Conservation (phyloP, 2,888 invertebrate species). For the Autographa pulchrina region DNA sequence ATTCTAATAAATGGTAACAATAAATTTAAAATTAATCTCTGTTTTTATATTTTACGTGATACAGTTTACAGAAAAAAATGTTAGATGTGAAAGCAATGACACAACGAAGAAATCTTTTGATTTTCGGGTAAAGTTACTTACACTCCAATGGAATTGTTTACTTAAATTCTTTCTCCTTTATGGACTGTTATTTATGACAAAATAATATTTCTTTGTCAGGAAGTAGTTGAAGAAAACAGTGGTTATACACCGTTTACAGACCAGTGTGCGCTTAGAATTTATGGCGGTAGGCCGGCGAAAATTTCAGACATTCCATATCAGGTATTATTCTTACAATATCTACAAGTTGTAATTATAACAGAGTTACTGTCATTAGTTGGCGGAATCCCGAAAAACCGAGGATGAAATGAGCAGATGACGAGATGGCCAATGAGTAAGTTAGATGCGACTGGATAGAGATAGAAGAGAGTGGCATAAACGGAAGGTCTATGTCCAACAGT, state of each 20-base stretch:
- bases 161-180: no score
- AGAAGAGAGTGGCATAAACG: no score
- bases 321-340: not conserved
- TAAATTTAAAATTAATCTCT: not conserved
- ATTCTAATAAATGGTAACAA: constrained; percentile 15
- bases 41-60: constrained; percentile 4
- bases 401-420: no score
- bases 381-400: no score
- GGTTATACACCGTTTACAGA: constrained; percentile 11
- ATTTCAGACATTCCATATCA: constrained; percentile 26
- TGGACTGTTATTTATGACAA: not conserved
- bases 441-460: no score
- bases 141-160: no score
- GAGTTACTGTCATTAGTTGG: no score
- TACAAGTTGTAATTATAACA: not conserved
- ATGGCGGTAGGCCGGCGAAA: constrained; percentile 11
- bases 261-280: constrained; percentile 20
- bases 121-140: constrained; percentile 10
- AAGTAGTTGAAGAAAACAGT: constrained; percentile 19
- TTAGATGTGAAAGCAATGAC: not conserved
- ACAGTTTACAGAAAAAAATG: not conserved
- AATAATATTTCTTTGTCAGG: constrained; percentile 10
- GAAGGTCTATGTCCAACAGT: no score
- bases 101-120: not conserved
- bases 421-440: no score